A percentile compares a stretch with the other conserved stretches of the same genome.
Conservation (phyloP, 2,113 vertebrate species). For the Proterorhinus semilunaris region DNA sequence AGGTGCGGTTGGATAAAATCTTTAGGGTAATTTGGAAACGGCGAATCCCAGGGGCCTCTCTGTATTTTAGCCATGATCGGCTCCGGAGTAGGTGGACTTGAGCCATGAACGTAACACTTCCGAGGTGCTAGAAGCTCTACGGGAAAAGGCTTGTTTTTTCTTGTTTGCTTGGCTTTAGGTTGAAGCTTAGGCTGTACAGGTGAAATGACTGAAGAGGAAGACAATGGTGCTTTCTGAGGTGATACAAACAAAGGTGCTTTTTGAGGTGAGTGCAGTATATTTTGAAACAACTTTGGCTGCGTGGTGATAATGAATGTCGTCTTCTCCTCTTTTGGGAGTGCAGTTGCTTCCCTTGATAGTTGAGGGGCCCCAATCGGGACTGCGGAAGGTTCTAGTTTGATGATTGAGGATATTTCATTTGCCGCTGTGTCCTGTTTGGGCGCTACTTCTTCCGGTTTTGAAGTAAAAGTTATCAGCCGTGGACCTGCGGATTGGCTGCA, state of each 20-base stretch:
- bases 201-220: background rate
- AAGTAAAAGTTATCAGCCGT: background rate
- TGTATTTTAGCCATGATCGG: background rate
- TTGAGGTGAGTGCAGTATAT: background rate
- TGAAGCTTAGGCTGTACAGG: background rate
- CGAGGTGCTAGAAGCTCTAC: accelerated
- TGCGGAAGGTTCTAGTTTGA: background rate
- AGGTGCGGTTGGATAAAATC: background rate
- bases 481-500: background rate
- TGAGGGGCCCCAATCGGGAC: background rate
- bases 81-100: background rate
- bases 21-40: background rate
- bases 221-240: background rate
- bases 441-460: background rate
- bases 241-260: background rate
- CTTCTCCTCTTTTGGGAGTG: background rate
- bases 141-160: background rate
- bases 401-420: background rate
- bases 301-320: background rate
- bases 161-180: background rate
- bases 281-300: background rate
- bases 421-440: background rate
- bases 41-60: background rate
- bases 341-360: background rate
- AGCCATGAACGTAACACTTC: background rate